Percentiles rank a stretch among this genome's conserved stretches.
Evolutionary conservation across 1,140 invertebrate species (phyloP).

Genomic region (Lasaia peninsularis): DNA sequence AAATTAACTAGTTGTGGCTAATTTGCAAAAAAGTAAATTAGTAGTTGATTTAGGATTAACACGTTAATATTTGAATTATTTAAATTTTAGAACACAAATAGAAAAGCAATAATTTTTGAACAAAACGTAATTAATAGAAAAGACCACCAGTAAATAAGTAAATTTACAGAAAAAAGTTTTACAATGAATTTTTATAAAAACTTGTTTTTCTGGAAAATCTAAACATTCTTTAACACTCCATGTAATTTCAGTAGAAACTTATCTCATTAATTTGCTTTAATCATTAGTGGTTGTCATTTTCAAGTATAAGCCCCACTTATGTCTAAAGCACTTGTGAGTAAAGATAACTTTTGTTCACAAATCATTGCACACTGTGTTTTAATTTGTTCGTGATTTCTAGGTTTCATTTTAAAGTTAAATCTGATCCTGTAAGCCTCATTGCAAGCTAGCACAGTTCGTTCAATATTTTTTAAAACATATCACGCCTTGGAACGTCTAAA

Average conservation of each 20-base stretch:
- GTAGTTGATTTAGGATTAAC: conserved; percentile 11
- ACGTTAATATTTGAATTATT: background rate
- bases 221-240: too few relatives aligned
- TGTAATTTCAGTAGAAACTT: too few relatives aligned
- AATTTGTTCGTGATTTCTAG: background rate
- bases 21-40: conserved; percentile 3
- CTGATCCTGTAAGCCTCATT: background rate
- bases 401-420: background rate
- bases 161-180: background rate
- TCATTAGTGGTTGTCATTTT: background rate
- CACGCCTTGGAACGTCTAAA: conserved; percentile 52
- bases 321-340: background rate
- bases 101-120: too few relatives aligned
- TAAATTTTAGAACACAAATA: background rate
- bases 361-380: background rate
- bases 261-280: background rate
- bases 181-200: too few relatives aligned
- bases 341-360: background rate
- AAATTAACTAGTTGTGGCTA: background rate
- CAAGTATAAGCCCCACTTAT: background rate
- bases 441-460: conserved; percentile 13
- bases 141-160: background rate
- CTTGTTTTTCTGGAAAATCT: too few relatives aligned
- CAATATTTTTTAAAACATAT: conserved; percentile 48
- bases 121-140: background rate